Percentiles rank a stretch among this genome's conserved stretches.
phyloP scores from a whole-genome alignment of 2,113 vertebrate genomes.

The Lagopus muta region DNA sequence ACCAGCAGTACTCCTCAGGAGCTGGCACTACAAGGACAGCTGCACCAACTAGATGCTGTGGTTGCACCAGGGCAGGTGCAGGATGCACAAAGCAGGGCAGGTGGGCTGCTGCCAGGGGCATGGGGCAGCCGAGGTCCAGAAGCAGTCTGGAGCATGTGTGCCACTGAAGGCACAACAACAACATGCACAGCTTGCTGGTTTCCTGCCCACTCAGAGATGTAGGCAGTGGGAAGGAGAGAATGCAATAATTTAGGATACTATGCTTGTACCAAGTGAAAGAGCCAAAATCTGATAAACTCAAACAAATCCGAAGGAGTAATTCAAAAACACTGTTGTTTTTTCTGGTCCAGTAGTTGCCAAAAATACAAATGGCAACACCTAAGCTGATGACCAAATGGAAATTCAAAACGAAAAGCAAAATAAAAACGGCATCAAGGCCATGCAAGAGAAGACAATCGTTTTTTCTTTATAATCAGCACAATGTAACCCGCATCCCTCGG shows the following conservation, averaged over 20 bases:
- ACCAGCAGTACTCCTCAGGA: background rate
- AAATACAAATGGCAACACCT: background rate
- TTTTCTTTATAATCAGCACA: background rate
- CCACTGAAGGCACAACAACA: background rate
- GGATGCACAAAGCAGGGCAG: background rate
- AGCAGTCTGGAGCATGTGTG: background rate
- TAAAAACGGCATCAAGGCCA: background rate
- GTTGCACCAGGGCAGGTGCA: fast-evolving
- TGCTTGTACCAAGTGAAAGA: background rate
- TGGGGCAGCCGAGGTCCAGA: fast-evolving
- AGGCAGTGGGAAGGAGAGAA: background rate
- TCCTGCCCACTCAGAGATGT: background rate
- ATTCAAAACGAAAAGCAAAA: background rate
- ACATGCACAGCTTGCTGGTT: background rate
- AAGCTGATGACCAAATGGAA: background rate
- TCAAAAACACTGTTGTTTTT: background rate
- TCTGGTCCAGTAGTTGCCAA: background rate
- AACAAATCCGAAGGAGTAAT: background rate
- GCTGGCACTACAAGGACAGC: fast-evolving
- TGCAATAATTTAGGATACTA: background rate
- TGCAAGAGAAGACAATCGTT: background rate
- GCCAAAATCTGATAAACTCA: background rate
- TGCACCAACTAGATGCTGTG: background rate
- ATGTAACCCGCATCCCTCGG: no score
- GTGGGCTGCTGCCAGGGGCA: background rate